These are phyloP conservation scores for Oreocharis arfaki DNA, from an alignment of 2,113 vertebrate species.

Conservation along the genomic window DNA sequence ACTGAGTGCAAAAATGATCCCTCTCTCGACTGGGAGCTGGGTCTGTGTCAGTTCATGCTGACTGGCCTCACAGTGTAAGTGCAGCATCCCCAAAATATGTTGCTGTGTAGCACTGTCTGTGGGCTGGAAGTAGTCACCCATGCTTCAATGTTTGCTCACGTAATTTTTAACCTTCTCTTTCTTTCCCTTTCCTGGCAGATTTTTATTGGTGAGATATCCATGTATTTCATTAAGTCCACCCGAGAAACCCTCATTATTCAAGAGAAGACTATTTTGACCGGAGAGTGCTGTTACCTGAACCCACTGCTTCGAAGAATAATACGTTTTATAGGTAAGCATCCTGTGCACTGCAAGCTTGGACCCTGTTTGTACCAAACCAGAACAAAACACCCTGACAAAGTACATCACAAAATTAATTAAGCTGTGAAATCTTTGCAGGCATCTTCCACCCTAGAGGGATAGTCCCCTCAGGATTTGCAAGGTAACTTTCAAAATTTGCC, in stretches of 20 bases:
- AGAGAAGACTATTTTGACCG: constrained; percentile 97
- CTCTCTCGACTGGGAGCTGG: background rate
- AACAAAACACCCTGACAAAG: background rate
- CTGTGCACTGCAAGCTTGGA: background rate
- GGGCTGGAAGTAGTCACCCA: background rate
- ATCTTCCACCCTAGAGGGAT: constrained; percentile 24
- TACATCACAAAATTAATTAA: background rate
- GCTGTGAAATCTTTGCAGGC: constrained; percentile 31
- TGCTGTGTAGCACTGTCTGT: background rate
- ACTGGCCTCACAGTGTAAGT: background rate
- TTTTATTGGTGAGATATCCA: constrained; percentile 94
- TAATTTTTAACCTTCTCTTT: constrained; percentile 3
- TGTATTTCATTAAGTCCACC: constrained; percentile 97
- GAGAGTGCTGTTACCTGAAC: constrained; percentile 98
- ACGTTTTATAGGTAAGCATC: constrained; percentile 89
- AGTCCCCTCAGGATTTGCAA: background rate
- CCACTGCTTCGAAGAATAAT: constrained; percentile 92
- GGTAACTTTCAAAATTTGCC: constrained; percentile 14
- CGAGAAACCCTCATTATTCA: constrained; percentile 88
- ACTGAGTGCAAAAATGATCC: background rate
- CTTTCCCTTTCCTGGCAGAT: constrained; percentile 76
- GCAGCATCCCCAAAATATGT: background rate
- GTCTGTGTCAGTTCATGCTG: background rate
- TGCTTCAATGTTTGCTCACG: background rate
- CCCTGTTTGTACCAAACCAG: background rate